Evolutionary conservation across 2,797 vertebrate genomes (phyloP), one percentile per base, ranked within the genome.

Genomic region (Channallabes apus): DNA sequence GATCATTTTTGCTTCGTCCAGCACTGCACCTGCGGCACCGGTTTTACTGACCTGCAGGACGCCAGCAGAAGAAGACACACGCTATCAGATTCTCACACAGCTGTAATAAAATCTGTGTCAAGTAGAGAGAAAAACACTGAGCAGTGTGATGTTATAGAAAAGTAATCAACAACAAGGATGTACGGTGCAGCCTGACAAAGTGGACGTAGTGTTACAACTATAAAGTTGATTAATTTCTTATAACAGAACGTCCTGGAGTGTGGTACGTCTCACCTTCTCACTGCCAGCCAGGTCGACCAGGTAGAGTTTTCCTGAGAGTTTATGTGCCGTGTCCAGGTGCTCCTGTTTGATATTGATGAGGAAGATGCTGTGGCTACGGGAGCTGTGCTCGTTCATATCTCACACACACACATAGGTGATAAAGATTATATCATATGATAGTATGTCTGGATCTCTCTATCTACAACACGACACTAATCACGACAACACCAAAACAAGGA

Each of bases 351-450:
- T 98, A 86, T 97, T 97, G 89, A 98, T 98, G 89, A 98, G 93
- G 94, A 98, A 98, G 91, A 98, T 98, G 91, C 97, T 97, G 95
- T 98, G 97, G 92, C 97, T 98, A 91, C 97, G 96, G 35, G 97
- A 98, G 93, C 97, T 98, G 96, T 98, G 97, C 88, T 98, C 97
- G 0, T 98, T 98, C 97, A 98, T 98, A 88, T 98, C 97, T 98
- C 87, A 14, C 54, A 51, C 22, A 92, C 29, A 58, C 59, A 59
- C 7, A 81, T 4, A 35, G 64, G 51, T 11, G 5, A 71, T 54
- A 72, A 71, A 8, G 68, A 71, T 32, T 18, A 46, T 4, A 73
- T 46, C 35, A 35, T 35, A 35, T 35, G 35, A 35, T 35, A 38
- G 38, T 38, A 38, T 38, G 38, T 38, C 4, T 38, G 38, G 0